phyloP scores from a whole-genome alignment of 1,140 invertebrate species.

The Pogonognathellus flavescens region DNA sequence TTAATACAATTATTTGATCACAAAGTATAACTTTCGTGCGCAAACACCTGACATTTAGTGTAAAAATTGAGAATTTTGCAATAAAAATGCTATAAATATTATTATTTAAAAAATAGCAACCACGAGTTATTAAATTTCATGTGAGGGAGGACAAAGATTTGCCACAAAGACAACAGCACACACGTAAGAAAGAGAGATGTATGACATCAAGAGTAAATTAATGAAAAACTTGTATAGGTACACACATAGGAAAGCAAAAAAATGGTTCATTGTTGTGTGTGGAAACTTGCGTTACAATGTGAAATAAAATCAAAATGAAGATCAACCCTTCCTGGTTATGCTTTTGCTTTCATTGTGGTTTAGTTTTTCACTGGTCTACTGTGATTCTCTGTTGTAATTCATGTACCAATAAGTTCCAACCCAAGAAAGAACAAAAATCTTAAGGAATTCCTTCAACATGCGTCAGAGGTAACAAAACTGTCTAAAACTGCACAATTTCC shows the following conservation, averaged over 20 bases:
- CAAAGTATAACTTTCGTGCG: no score
- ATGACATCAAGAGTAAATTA: background rate
- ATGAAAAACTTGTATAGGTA: background rate
- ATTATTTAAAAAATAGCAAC: no score
- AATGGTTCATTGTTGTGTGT: background rate
- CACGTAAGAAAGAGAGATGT: background rate
- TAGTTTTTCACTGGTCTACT: background rate
- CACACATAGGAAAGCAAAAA: conserved; percentile 5
- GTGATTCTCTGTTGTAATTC: background rate
- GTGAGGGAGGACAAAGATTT: no score
- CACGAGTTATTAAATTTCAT: no score
- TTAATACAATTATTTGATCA: no score
- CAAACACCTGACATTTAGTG: no score
- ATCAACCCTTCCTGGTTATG: conserved; percentile 26
- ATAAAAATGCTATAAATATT: no score
- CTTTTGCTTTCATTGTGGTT: conserved; percentile 25
- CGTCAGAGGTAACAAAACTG: no score
- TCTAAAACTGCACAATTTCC: no score
- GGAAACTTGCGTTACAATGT: background rate
- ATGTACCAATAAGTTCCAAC: conserved; percentile 13
- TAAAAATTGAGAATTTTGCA: no score
- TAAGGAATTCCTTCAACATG: background rate
- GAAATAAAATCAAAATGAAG: conserved; percentile 13
- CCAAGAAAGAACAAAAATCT: conserved; percentile 14
- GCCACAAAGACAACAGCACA: no score